A percentile compares a stretch with the other conserved stretches of the same genome.
These are phyloP conservation scores for Charina bottae DNA, from an alignment of 2,113 vertebrate species.

Conservation along the genomic window DNA sequence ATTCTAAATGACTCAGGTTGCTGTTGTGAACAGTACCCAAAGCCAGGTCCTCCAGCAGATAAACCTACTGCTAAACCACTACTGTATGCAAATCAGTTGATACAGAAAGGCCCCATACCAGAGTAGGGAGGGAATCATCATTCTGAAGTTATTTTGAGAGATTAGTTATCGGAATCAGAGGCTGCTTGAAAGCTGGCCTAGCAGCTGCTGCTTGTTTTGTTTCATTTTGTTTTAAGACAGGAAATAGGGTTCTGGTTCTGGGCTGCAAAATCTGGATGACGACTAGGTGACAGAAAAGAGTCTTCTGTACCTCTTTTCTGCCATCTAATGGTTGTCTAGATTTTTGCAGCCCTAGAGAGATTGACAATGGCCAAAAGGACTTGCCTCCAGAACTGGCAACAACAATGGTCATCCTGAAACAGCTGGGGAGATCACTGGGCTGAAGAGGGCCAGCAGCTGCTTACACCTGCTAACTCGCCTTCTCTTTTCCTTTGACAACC, in stretches of 20 bases:
- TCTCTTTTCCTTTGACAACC: neutral
- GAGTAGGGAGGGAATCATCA: neutral
- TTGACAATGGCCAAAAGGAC: too few relatives aligned
- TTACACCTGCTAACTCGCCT: neutral
- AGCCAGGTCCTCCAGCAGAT: conserved; percentile 28
- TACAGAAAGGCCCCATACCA: neutral
- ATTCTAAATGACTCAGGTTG: conserved; percentile 24
- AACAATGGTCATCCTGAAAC: neutral
- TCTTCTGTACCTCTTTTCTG: neutral
- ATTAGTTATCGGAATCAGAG: conserved; percentile 7
- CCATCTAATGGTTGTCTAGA: neutral
- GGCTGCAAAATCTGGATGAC: neutral
- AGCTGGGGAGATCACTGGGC: neutral
- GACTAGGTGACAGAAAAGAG: neutral
- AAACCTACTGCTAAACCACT: conserved; percentile 41
- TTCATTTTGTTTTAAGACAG: neutral
- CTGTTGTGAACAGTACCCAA: neutral
- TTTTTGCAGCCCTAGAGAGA: neutral
- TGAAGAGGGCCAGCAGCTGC: neutral
- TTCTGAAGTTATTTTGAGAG: conserved; percentile 8
- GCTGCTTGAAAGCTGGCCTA: neutral
- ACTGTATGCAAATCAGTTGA: neutral
- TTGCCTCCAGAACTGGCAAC: neutral
- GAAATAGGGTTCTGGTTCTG: neutral
- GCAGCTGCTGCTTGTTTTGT: neutral